Evolutionary conservation across 2,113 vertebrate genomes (phyloP), one percentile per base, ranked within the genome.

Genomic region (Eidolon helvum): DNA sequence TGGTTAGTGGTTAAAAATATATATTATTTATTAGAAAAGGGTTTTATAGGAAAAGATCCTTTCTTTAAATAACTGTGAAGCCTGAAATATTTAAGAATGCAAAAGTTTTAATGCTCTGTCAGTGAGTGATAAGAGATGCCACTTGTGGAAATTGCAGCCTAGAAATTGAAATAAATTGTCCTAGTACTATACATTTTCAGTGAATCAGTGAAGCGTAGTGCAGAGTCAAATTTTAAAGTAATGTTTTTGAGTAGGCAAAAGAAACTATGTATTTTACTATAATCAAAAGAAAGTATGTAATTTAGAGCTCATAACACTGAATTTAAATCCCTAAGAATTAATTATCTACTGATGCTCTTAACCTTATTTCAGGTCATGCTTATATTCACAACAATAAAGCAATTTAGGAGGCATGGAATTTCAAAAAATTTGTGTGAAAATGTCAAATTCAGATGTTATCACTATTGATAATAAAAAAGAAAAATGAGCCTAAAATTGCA

Each of bases 271-370:
- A 88, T 89, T 71, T 85, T 83, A 66, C 45, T 75, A 35, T 86
- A 86, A 89, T 92, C 40, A 33, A 79, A 48, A 59, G 33, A 78
- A 96, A 92, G 6, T 24, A 19, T 80, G 19, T 16, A 77, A 78
- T 72, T 92, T 74, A 92, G 57, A 85, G n/a, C 53, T 83, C 15
- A 79, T 95, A 91, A 97, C 87, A 38, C 11, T 90, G 45, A 83
- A 48, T 28, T 63, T 24, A 93, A 82, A 71, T 33, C 16, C 92
- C 48, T 68, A 61, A 92, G 26, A 94, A 83, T 21, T 80, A 94
- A 95, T 68, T 94, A 88, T 63, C 38, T 91, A 71, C 30, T 93
- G 45, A 74, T 89, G 43, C 30, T 59, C 28, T 93, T 45, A 69
- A 82, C 19, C 33, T 79, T n/a, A 66, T 96, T 93, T 82, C n/a